Evolutionary conservation across 2,797 vertebrate genomes (phyloP).

Genomic region (Neosilurus hyrtlii): DNA sequence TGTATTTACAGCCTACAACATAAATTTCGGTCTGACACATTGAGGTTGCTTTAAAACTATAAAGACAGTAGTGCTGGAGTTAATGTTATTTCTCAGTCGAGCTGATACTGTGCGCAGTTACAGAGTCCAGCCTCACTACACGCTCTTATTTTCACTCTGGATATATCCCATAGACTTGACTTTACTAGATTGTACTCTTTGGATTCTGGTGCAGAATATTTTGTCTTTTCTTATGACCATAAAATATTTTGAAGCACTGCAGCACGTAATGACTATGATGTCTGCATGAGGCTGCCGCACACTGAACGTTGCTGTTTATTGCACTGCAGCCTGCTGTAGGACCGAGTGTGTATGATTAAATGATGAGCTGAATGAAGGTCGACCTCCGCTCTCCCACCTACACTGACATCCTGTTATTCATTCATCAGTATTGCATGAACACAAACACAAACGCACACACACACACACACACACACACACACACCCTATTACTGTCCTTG

Average conservation of each 20-base stretch:
- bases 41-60: not conserved
- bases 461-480: not conserved
- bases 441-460: too few relatives aligned
- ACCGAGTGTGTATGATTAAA: not conserved
- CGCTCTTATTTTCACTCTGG: not conserved
- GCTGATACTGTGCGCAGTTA: not conserved
- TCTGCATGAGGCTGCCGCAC: not conserved
- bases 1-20: not conserved
- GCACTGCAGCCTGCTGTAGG: not conserved
- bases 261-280: not conserved
- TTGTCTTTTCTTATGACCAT: not conserved
- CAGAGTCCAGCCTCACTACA: not conserved
- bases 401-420: slow-evolving; percentile 22
- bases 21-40: not conserved
- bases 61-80: not conserved
- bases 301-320: not conserved
- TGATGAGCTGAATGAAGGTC: slow-evolving; percentile 8
- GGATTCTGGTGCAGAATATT: not conserved
- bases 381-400: not conserved
- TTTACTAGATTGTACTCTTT: not conserved
- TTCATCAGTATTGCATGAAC: slow-evolving; percentile 5
- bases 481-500: not conserved
- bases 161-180: not conserved
- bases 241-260: not conserved
- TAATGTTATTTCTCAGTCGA: not conserved